Percentiles rank a stretch among this genome's conserved stretches.
These are phyloP conservation scores for Patiria miniata DNA, from an alignment of 35 echinoderm and acorn worm species.

Conservation along the genomic window DNA sequence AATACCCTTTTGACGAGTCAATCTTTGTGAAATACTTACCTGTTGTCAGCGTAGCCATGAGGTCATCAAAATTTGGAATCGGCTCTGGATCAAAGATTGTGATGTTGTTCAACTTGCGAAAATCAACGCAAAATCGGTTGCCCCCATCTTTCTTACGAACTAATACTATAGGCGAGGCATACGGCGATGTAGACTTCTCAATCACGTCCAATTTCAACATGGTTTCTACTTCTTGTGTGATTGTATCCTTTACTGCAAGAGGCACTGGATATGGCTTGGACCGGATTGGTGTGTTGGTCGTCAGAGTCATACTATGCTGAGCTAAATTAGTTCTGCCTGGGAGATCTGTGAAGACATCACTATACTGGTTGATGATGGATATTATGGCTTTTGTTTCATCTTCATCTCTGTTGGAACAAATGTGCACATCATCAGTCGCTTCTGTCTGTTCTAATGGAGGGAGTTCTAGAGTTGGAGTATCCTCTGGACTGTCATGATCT, in stretches of 20 bases:
- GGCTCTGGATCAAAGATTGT: slow-evolving; percentile 48
- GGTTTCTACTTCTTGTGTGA: slow-evolving; percentile 36
- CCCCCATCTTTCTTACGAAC: slow-evolving; percentile 53
- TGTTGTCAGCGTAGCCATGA: slow-evolving; percentile 24
- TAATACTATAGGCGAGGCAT: slow-evolving; percentile 32
- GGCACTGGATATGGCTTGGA: slow-evolving; percentile 46
- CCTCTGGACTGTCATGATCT: background rate
- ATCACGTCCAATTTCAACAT: slow-evolving; percentile 60
- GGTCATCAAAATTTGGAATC: slow-evolving; percentile 4
- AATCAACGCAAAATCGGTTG: slow-evolving; percentile 41
- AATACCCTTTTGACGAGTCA: slow-evolving; percentile 66
- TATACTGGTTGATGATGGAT: slow-evolving; percentile 4
- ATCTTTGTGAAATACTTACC: slow-evolving; percentile 43
- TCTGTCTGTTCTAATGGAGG: background rate
- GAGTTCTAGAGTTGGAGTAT: background rate
- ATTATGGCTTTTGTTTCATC: slow-evolving; percentile 9
- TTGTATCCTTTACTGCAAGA: slow-evolving; percentile 2
- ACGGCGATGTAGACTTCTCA: slow-evolving; percentile 49
- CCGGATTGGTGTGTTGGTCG: slow-evolving; percentile 1
- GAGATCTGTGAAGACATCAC: slow-evolving; percentile 44
- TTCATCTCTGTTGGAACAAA: background rate
- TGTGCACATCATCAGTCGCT: slow-evolving; percentile 2
- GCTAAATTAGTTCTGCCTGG: slow-evolving; percentile 12
- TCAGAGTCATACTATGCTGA: slow-evolving; percentile 34
- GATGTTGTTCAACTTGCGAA: slow-evolving; percentile 28